Evolutionary conservation across 2,113 vertebrate genomes (phyloP), one percentile per base, ranked within the genome.

Genomic region (Mola mola): DNA sequence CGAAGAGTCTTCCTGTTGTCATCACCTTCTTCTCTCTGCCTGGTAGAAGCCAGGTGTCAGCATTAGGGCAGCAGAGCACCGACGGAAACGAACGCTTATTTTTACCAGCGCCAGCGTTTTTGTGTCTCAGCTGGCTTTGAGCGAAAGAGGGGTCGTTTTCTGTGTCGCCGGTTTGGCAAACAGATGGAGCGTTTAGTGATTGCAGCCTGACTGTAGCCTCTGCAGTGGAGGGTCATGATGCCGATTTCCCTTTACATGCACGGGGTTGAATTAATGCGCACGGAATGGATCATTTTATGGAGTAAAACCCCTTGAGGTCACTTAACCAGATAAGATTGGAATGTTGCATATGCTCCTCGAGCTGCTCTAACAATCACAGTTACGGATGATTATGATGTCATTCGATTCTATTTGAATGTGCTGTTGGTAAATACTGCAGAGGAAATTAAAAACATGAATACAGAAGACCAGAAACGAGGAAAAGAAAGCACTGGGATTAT

Each of bases 1-100:
- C n/a, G n/a, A n/a, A n/a, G n/a, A n/a, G n/a, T n/a, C n/a, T n/a
- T n/a, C n/a, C n/a, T n/a, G n/a, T n/a, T n/a, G n/a, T n/a, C n/a
- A n/a, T n/a, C n/a, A n/a, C n/a, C n/a, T n/a, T n/a, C n/a, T 8
- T 36, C 34, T 36, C 8, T n/a, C 36, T 38, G 2, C 15, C 34
- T 15, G 36, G 15, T 16, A 8, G 36, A 38, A n/a, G 36, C 1
- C 4, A 15, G 12, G 33, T 16, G 72, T 79, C 75, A 79, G 67
- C 66, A 62, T 21, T 17, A 17, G 34, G 29, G 42, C 8, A 25
- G 40, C 50, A 22, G 29, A 19, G 5, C 26, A 3, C 10, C 16
- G 33, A 16, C 19, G 8, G 36, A 12, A 1, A 20, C 11, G 2
- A 37, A 33, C n/a, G 8, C 63, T 66, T 24, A 52, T 69, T n/a